phyloP scores from a whole-genome alignment of 2,113 vertebrate genomes.

The Xenotilapia flavipinnis region DNA sequence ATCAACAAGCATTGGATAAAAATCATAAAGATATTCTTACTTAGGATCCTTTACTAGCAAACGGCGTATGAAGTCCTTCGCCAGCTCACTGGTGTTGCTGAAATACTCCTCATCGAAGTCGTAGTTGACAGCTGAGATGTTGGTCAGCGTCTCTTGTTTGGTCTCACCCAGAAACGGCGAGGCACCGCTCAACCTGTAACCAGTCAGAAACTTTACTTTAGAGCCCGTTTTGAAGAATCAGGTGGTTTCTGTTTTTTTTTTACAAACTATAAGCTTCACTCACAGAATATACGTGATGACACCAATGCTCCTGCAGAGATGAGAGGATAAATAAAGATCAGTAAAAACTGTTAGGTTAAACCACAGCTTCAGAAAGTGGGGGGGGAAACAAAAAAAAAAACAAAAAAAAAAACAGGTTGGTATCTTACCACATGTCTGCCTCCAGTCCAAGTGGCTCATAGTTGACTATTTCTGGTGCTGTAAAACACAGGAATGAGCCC shows the following conservation, averaged over 20 bases:
- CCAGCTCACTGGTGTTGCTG: conserved; percentile 93
- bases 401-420: not conserved
- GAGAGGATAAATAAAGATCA: conserved; percentile 13
- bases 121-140: conserved; percentile 94
- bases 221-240: not conserved
- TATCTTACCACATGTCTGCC: conserved; percentile 95
- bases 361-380: not conserved
- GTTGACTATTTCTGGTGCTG: conserved; percentile 97
- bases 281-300: conserved; percentile 97
- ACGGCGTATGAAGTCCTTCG: conserved; percentile 95
- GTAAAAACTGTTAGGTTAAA: not conserved
- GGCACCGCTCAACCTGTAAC: conserved; percentile 82
- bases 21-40: conserved; percentile 64
- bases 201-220: not conserved
- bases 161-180: conserved; percentile 94
- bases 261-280: conserved; percentile 58
- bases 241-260: not conserved
- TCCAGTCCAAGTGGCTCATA: conserved; percentile 94
- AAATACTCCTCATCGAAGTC: conserved; percentile 98
- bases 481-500: conserved; percentile 5
- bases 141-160: conserved; percentile 95
- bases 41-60: conserved; percentile 96
- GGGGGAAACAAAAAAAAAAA: too few species aligned
- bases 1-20: not conserved
- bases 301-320: conserved; percentile 85